Evolutionary conservation across 1,140 invertebrate genomes (phyloP), one percentile per base, ranked within the genome.

Genomic region (Philotrypesis tridentata): DNA sequence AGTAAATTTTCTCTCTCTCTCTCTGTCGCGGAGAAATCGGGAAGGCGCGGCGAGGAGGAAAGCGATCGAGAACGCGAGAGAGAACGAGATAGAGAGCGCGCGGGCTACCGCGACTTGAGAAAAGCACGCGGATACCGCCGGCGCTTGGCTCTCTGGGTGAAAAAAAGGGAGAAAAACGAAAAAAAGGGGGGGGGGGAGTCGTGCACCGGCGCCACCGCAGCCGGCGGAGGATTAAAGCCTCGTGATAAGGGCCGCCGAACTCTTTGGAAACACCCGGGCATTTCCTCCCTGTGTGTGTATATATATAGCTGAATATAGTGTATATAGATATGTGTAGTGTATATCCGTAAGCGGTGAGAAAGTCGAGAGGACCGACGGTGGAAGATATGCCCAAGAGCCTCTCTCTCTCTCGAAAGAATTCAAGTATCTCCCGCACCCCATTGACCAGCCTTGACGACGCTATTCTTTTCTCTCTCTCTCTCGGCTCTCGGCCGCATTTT

Each of bases 161-260:
- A 75, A 63, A 40, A 73, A 31, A 27, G 11, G 27, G 7, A 72
- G n/a, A 11, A 14, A 43, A 9, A 23, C 4, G 29, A 70, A 25
- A n/a, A 40, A 43, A 27, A 7, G 37, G 23, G 8, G n/a, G 37
- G 7, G 40, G 37, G 25, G 31, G 43, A 73, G 71, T 48, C 55
- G 55, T 73, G 25, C n/a, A n/a, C n/a, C n/a, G n/a, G n/a, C n/a
- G n/a, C n/a, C n/a, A n/a, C n/a, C n/a, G n/a, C 60, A 9, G 60
- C 25, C 29, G 31, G 17, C n/a, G 48, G 73, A 61, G 73, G 73
- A 75, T 75, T 75, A 75, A 75, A 61, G 73, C 55, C 21, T 12
- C 29, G 55, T 23, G 73, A 75, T 75, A 75, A 75, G 55, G 31
- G 55, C 55, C 37, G 55, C 73, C 73, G 73, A 61, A 75, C 73